Evolutionary conservation across 2,888 invertebrate genomes (phyloP), one percentile per base, ranked within the genome.

Genomic region (Cepaea hortensis): DNA sequence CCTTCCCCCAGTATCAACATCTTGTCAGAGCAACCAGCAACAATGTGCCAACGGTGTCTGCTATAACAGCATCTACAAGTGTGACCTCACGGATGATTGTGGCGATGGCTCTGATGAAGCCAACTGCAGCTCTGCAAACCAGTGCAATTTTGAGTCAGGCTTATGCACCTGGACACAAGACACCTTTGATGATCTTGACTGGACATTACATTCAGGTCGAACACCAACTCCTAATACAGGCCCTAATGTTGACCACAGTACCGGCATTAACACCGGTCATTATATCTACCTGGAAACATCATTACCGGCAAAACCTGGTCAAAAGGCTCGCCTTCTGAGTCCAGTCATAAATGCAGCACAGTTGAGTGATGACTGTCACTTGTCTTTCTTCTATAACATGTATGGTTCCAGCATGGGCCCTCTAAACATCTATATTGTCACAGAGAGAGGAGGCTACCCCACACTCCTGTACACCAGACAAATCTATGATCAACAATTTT

Each of bases 371-470:
- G 84, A 80, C 23, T 93, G 93, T 82, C 88, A 90, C 85, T 89
- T 93, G 88, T 88, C 91, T 86, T 91, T 94, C 85, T 94, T 91
- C 89, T 93, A 93, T 87, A 90, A 93, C 87, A 93, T 93, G 92
- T 92, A 89, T 89, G 94, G 94, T 11, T 55, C 72, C n/a, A 90
- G 91, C 81, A 90, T 93, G 70, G 91, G 92, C 76, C 82, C 90
- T 15, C 86, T 93, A 50, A 92, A 91, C 81, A 88, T 93, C 46
- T 93, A 92, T 88, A 90, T 85, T 35, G 89, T 90, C 75, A 90
- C 90, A 5, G 91, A 88, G 85, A 90, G 90, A 9, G 90, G 87
- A 81, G 87, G 90, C 7, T 81, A 86, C 7, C 84, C 84, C n/a
- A 81, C 81, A 15, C 65, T 84, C 11, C 68, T 87, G 20, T 87